Percentiles rank a stretch among this genome's conserved stretches.
Conservation (phyloP, 2,888 invertebrate genomes). For the Keiferia lycopersicella region DNA sequence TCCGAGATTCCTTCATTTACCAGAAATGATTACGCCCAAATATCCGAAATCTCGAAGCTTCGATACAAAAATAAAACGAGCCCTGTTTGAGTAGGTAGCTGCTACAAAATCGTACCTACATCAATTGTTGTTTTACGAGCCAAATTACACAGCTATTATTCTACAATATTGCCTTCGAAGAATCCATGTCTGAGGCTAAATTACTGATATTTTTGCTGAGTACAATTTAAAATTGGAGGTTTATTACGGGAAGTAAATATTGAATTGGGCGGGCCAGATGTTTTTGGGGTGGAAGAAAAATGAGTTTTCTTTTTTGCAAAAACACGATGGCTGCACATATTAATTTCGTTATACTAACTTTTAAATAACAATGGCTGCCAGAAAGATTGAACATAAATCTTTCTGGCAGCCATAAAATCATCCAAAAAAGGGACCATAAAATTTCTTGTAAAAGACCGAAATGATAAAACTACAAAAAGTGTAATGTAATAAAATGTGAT, state of each 20-base stretch:
- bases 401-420: too few species aligned
- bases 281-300: neutral
- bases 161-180: constrained; percentile 16
- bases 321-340: neutral
- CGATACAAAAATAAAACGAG: neutral
- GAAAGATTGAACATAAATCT: too few species aligned
- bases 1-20: too few species aligned
- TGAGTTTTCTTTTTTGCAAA: constrained; percentile 4
- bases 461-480: neutral
- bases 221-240: constrained; percentile 14
- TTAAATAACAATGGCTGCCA: neutral
- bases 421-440: neutral
- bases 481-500: neutral
- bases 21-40: neutral
- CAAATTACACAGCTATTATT: constrained; percentile 15
- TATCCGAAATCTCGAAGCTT: neutral
- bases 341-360: neutral
- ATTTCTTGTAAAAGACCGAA: neutral
- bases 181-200: constrained; percentile 12
- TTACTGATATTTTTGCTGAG: constrained; percentile 7
- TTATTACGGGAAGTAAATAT: constrained; percentile 15
- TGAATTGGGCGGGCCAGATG: constrained; percentile 16
- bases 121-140: constrained; percentile 5
- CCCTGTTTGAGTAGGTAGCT: neutral
- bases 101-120: constrained; percentile 15